These are phyloP conservation scores for Pseudanteris insignis DNA, from an alignment of 2,888 invertebrate genomes.

Conservation along the genomic window DNA sequence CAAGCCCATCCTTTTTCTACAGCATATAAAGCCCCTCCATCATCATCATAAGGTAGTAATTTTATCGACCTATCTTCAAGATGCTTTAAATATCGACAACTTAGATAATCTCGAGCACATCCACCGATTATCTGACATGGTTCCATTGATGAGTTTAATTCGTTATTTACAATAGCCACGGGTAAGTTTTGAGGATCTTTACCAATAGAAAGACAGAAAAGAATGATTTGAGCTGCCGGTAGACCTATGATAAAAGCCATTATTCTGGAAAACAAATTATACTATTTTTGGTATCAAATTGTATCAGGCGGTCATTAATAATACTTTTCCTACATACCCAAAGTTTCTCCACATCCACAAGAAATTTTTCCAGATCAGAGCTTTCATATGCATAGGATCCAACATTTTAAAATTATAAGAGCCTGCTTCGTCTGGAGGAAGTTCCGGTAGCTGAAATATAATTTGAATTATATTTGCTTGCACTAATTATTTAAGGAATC, in stretches of 20 bases:
- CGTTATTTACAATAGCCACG: slow-evolving; percentile 84
- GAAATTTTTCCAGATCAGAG: slow-evolving; percentile 88
- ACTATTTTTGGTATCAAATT: too few species aligned
- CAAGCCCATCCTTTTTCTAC: slow-evolving; percentile 79
- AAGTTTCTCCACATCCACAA: slow-evolving; percentile 86
- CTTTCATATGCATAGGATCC: slow-evolving; percentile 78
- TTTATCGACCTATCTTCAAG: slow-evolving; percentile 74
- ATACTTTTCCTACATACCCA: slow-evolving; percentile 73
- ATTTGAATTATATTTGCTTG: too few species aligned
- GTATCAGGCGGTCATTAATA: too few species aligned
- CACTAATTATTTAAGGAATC: too few species aligned
- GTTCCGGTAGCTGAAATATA: slow-evolving; percentile 67
- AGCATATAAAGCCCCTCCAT: slow-evolving; percentile 73
- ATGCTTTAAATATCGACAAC: slow-evolving; percentile 80
- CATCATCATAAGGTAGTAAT: slow-evolving; percentile 72
- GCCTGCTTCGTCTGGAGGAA: slow-evolving; percentile 76
- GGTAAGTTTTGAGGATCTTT: slow-evolving; percentile 81
- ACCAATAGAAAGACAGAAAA: slow-evolving; percentile 91
- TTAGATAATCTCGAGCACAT: slow-evolving; percentile 76
- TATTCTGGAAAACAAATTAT: slow-evolving; percentile 72
- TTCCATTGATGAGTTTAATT: slow-evolving; percentile 68
- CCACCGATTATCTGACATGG: slow-evolving; percentile 61
- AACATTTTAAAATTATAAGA: slow-evolving; percentile 70
- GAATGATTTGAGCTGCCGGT: slow-evolving; percentile 84
- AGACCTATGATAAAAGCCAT: slow-evolving; percentile 86